These are phyloP conservation scores for Genyomyrus donnyi DNA, from an alignment of 2,113 vertebrate genomes.

Conservation along the genomic window DNA sequence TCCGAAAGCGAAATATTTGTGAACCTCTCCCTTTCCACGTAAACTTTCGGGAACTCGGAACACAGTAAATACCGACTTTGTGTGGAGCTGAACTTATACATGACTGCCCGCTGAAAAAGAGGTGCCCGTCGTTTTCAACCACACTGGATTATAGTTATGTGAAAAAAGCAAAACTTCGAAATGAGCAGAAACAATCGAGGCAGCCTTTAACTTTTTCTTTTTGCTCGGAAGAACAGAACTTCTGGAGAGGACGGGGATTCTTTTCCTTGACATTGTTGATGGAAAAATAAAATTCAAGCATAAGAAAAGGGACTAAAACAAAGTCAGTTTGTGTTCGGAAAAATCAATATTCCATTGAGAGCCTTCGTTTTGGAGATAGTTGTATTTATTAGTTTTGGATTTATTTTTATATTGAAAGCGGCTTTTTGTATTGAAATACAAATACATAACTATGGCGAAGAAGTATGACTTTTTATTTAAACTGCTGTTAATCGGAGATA, in stretches of 20 bases:
- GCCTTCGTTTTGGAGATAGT: not conserved
- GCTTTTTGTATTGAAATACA: not conserved
- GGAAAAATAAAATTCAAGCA: not conserved
- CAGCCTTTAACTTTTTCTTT: not conserved
- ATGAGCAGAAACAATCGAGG: constrained; percentile 1
- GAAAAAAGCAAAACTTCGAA: not conserved
- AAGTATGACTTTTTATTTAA: constrained; percentile 91
- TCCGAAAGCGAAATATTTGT: constrained; percentile 24
- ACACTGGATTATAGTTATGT: not conserved
- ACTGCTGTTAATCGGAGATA: constrained; percentile 85
- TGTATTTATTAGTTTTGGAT: not conserved
- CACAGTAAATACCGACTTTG: constrained; percentile 33
- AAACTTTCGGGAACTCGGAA: constrained; percentile 33
- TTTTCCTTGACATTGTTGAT: not conserved
- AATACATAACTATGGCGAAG: constrained; percentile 66
- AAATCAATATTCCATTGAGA: not conserved
- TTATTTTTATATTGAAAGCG: not conserved
- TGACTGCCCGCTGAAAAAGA: not conserved
- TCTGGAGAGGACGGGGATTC: not conserved
- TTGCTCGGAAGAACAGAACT: not conserved
- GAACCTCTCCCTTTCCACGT: constrained; percentile 23
- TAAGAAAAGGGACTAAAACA: not conserved
- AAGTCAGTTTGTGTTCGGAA: not conserved
- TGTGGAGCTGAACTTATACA: constrained; percentile 24
- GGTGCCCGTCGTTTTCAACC: not conserved